These are phyloP conservation scores for Temnothorax nylanderi DNA, from an alignment of 1,140 invertebrate genomes.

Conservation along the genomic window DNA sequence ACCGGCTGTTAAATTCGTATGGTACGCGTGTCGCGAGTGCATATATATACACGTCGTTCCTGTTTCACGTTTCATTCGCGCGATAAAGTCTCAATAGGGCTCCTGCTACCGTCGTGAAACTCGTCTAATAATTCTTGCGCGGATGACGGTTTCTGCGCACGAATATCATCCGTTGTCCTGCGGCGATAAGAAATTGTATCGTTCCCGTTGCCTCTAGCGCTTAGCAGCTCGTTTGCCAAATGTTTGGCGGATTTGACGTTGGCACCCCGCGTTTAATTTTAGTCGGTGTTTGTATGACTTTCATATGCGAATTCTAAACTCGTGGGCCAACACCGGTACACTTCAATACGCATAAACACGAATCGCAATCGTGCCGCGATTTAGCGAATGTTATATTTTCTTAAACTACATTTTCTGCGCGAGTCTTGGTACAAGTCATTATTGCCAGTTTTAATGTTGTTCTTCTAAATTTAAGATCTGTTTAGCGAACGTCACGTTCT, in stretches of 20 bases:
- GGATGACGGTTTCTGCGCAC: background rate
- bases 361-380: background rate
- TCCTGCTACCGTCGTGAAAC: background rate
- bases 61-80: background rate
- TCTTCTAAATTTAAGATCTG: background rate
- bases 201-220: background rate
- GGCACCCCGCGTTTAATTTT: slow-evolving; percentile 30
- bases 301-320: background rate
- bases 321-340: background rate
- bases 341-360: background rate
- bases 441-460: background rate
- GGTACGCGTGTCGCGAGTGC: background rate
- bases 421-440: too few relatives aligned
- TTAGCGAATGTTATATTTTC: background rate
- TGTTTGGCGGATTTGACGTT: slow-evolving; percentile 32
- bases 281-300: slow-evolving; percentile 6
- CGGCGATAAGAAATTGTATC: slow-evolving; percentile 21
- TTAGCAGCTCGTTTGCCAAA: slow-evolving; percentile 3
- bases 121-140: slow-evolving; percentile 22
- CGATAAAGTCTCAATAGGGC: slow-evolving; percentile 13
- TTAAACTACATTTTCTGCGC: background rate
- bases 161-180: background rate
- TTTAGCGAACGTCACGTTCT: background rate
- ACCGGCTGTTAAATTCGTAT: slow-evolving; percentile 21
- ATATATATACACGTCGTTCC: background rate